Percentiles rank a stretch among this genome's conserved stretches.
phyloP scores from a whole-genome alignment of 2,797 vertebrate species.

The Diglossa cyanea region DNA sequence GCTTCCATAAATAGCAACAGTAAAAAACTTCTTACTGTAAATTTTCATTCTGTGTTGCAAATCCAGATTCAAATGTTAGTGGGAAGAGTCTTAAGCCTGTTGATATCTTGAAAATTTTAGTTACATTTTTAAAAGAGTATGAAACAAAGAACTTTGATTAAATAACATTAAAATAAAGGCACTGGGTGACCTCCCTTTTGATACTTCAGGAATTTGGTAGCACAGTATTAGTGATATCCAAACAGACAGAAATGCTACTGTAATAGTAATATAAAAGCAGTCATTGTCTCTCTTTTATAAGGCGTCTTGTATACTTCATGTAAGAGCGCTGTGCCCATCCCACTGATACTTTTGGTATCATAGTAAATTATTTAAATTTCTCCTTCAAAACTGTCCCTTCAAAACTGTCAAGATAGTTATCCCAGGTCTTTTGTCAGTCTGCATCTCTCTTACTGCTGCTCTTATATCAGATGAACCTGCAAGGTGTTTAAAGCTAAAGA shows the following conservation, averaged over 20 bases:
- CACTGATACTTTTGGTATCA: not conserved
- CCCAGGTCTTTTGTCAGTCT: not conserved
- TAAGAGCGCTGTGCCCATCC: not conserved
- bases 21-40: not conserved
- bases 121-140: not conserved
- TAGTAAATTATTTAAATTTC: not conserved
- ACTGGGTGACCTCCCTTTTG: not conserved
- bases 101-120: not conserved
- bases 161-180: not conserved
- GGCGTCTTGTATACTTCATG: not conserved
- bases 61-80: not conserved
- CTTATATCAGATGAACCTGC: not conserved
- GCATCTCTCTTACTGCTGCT: not conserved
- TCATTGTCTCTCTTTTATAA: not conserved
- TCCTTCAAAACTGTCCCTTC: not conserved
- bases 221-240: not conserved
- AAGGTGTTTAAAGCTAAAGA: not conserved
- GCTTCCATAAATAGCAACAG: not conserved
- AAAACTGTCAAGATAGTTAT: not conserved
- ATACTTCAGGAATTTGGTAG: not conserved
- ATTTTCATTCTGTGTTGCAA: not conserved
- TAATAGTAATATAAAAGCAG: not conserved
- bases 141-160: not conserved
- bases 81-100: not conserved
- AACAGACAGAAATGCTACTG: not conserved